A percentile compares a stretch with the other conserved stretches of the same genome.
phyloP scores from a whole-genome alignment of 1,140 invertebrate species.

The Brachionus paranguensis region DNA sequence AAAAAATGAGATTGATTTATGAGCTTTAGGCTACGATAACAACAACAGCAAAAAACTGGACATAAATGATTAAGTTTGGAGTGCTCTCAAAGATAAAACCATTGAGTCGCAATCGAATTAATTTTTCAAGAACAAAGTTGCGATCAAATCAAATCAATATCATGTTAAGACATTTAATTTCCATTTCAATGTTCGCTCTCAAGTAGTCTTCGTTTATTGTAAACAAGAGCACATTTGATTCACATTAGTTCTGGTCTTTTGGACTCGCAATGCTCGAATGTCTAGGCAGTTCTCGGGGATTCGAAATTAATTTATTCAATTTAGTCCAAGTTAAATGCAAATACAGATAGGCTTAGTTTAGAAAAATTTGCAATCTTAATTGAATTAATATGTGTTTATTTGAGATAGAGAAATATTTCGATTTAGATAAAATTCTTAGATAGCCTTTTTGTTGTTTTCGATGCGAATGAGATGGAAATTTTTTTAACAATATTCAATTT shows the following conservation, averaged over 20 bases:
- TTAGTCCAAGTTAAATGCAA: slow-evolving; percentile 17
- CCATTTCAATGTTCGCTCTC: not conserved
- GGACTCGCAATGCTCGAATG: not conserved
- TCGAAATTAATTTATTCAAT: slow-evolving; percentile 38
- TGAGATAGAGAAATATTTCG: not conserved
- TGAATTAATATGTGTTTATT: slow-evolving; percentile 34
- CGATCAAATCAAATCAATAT: not conserved
- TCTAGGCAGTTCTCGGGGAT: not conserved
- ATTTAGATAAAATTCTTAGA: slow-evolving; percentile 17
- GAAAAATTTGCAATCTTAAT: slow-evolving; percentile 31
- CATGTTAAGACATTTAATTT: slow-evolving; percentile 34
- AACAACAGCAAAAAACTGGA: not conserved
- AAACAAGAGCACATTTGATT: slow-evolving; percentile 25
- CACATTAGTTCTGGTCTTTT: slow-evolving; percentile 30
- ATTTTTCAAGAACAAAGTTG: not conserved
- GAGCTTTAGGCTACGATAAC: not conserved
- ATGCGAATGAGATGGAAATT: not conserved
- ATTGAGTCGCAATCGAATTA: not conserved
- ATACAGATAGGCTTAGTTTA: slow-evolving; percentile 12
- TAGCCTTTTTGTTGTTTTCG: not conserved
- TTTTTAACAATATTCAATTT: not conserved
- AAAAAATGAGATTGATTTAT: not conserved
- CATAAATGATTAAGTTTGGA: not conserved
- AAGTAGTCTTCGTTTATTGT: not conserved
- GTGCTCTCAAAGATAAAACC: not conserved